Base-by-base conservation (phyloP, 2,113 vertebrate species). In the Lamprotornis superbus region DNA sequence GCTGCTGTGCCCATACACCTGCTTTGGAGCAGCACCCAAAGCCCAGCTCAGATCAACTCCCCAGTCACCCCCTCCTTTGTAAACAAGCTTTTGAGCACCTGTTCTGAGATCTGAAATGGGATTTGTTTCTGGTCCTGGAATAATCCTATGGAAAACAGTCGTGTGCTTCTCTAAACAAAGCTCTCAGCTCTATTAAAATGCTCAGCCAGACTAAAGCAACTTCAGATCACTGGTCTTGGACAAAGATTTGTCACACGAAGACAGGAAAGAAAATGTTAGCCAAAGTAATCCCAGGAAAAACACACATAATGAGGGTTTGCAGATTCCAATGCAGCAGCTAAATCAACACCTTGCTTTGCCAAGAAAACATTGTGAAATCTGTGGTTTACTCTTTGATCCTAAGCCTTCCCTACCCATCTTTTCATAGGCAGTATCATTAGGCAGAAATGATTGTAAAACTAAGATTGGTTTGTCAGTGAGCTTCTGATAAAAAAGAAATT, bases 401-500 rank as follows among this genome's bases (percentile, higher is more conserved):
- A 55, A 89, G 39, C 73, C 83, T 92, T 94, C 88, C 86, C 53
- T 94, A 89, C 60, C 49, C 20, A 33, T 82, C 52, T 94, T 85
- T 96, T 90, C 57, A 81, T 49, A 52, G 89, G 53, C 76, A 53
- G 56, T 52, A 95, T 87, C 33, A 40, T 95, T 93, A 86, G 70
- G 46, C 91, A 96, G 70, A 95, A 97, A 93, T 77, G n/a, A 69
- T 10, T 37, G 42, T 89, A 92, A 97, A 96, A 83, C 20, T 89
- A 95, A 71, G 75, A 92, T 63, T 33, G 64, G 61, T 61, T 69
- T 65, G 75, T 63, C 55, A 61, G 44, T 86, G 83, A 97, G 87
- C 90, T 79, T 68, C 76, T 82, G 91, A 79, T 90, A 83, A 90
- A 92, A 82, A 90, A 3, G 25, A 53, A 39, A 65, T 56, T 64